phyloP scores from a whole-genome alignment of 2,888 invertebrate species.

The Coelopa pilipes region DNA sequence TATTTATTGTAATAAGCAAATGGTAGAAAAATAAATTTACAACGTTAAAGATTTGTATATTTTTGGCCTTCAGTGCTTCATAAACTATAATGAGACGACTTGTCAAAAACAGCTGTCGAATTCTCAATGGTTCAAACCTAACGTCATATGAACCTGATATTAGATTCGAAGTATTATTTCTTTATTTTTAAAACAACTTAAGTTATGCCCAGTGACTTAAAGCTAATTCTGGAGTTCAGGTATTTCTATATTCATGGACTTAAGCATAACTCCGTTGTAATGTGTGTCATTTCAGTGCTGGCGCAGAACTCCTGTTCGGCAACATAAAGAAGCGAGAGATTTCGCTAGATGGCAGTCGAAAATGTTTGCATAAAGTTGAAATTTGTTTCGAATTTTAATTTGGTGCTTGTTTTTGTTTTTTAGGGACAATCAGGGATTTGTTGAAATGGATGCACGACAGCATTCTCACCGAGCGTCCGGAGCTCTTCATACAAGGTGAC shows the following conservation, averaged over 20 bases:
- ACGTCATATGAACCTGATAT: background rate
- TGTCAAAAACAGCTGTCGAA: background rate
- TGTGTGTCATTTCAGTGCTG: constrained; percentile 85
- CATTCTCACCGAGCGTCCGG: constrained; percentile 83
- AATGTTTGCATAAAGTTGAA: constrained; percentile 55
- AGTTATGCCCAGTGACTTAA: constrained; percentile 49
- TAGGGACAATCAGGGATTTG: constrained; percentile 78
- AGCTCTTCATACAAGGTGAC: constrained; percentile 71
- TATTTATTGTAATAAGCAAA: background rate
- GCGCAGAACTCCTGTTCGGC: constrained; percentile 90
- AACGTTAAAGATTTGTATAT: background rate
- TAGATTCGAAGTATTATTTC: background rate
- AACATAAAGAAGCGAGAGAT: constrained; percentile 80
- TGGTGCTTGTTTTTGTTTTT: constrained; percentile 19
- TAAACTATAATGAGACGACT: background rate
- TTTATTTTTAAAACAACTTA: constrained; percentile 34
- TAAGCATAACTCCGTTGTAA: no score
- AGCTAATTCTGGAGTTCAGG: constrained; percentile 60
- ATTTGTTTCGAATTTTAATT: background rate
- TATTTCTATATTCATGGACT: no score
- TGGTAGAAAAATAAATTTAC: background rate
- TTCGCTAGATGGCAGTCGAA: constrained; percentile 71
- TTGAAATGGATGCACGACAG: constrained; percentile 87
- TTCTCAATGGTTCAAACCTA: no score
- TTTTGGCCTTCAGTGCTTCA: background rate